Percentiles rank a stretch among this genome's conserved stretches.
Conservation (phyloP, 1,140 invertebrate species). For the Diuraphis noxia region DNA sequence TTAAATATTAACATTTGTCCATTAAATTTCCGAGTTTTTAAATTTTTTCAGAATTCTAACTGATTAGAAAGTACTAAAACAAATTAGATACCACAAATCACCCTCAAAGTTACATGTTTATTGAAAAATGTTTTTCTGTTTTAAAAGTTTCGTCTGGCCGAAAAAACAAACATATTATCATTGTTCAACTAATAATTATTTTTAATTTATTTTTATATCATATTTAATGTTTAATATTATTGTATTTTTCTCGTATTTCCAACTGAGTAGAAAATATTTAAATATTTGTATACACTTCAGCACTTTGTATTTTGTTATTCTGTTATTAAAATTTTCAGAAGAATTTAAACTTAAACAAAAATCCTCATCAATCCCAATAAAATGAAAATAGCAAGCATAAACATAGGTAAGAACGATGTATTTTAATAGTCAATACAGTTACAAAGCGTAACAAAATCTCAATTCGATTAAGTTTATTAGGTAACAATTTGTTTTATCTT, state of each 20-base stretch:
- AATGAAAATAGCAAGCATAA: not conserved
- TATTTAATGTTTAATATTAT: not conserved
- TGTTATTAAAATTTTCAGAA: not conserved
- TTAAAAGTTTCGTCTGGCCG: not conserved
- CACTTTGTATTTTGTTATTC: not conserved
- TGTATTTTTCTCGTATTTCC: not conserved
- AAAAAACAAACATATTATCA: not conserved
- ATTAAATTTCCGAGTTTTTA: too few species aligned
- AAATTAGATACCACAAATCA: too few species aligned
- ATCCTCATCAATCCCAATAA: not conserved
- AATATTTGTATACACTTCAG: not conserved
- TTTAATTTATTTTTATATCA: not conserved
- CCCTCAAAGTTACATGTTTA: not conserved
- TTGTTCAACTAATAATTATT: not conserved
- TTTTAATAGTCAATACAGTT: not conserved
- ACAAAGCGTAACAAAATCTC: conserved; percentile 2
- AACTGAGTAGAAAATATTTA: too few species aligned
- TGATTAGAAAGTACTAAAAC: too few species aligned
- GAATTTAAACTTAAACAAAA: not conserved
- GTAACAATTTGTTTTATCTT: not conserved
- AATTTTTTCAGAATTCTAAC: too few species aligned
- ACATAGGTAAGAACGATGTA: not conserved
- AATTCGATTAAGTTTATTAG: conserved; percentile 5
- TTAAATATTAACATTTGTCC: too few species aligned
- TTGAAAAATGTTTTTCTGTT: not conserved